A percentile compares a stretch with the other conserved stretches of the same genome.
These are phyloP conservation scores for Phymorhynchus buccinoides DNA, from an alignment of 1,140 invertebrate genomes.

Conservation along the genomic window DNA sequence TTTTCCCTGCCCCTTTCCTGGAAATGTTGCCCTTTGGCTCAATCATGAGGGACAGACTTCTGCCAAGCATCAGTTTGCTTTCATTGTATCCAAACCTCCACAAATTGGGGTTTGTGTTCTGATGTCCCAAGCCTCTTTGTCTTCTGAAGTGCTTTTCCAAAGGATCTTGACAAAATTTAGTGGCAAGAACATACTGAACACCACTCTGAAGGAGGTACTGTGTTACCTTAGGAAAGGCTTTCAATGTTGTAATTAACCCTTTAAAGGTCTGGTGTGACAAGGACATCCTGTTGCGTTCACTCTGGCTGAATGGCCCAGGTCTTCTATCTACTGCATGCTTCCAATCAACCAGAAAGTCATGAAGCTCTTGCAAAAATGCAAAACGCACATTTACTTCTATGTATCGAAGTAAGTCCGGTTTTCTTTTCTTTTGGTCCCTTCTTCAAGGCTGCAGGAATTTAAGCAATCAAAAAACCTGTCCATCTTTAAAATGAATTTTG, in stretches of 20 bases:
- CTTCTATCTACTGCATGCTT: background rate
- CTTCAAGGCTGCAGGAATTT: background rate
- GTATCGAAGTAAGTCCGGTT: background rate
- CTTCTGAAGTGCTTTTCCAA: constrained; percentile 22
- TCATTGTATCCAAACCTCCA: background rate
- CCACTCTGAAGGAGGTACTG: background rate
- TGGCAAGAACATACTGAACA: background rate
- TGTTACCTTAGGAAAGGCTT: background rate
- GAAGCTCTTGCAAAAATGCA: background rate
- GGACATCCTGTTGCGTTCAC: constrained; percentile 6
- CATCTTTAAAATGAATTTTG: background rate
- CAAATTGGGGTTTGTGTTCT: background rate
- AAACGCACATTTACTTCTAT: background rate
- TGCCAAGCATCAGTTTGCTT: background rate
- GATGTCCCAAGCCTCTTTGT: background rate
- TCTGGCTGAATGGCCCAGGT: background rate
- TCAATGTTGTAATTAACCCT: background rate
- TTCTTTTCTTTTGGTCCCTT: background rate
- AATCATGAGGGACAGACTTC: no score
- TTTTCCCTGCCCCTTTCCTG: no score
- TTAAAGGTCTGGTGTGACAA: background rate
- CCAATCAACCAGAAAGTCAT: background rate
- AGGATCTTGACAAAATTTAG: constrained; percentile 11
- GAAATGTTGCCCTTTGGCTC: no score
- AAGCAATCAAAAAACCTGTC: constrained; percentile 39